These are phyloP conservation scores for Hormiphora californensis DNA, from an alignment of 37 sponge, comb jelly and placozoan genomes.

Conservation along the genomic window DNA sequence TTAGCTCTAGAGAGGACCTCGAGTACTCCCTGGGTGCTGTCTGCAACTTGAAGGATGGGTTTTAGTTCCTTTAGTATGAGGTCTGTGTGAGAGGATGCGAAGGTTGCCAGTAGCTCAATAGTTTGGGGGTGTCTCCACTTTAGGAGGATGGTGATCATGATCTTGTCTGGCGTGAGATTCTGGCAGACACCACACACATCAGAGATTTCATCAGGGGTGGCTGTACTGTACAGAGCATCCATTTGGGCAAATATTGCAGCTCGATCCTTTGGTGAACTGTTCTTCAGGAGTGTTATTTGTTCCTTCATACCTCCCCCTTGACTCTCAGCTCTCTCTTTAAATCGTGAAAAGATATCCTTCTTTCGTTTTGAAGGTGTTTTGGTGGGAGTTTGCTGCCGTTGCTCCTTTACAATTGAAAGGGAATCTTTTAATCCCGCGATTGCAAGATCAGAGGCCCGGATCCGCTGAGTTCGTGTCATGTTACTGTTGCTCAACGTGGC, in stretches of 20 bases:
- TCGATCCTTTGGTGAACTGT: background rate
- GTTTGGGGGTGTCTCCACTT: background rate
- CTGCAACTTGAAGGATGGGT: no score
- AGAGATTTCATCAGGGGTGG: background rate
- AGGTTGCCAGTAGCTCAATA: background rate
- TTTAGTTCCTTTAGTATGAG: background rate
- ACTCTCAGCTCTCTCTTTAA: constrained; percentile 13
- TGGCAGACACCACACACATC: background rate
- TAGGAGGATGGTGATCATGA: background rate
- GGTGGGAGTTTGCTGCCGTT: background rate
- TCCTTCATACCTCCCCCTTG: background rate
- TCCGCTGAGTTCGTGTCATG: constrained; percentile 21
- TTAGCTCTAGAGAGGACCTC: background rate
- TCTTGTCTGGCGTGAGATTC: background rate
- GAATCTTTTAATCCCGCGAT: constrained; percentile 30
- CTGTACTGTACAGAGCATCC: background rate
- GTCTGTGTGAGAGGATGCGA: background rate
- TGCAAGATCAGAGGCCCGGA: constrained; percentile 28
- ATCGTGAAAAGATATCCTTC: constrained; percentile 16
- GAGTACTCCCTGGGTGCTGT: no score
- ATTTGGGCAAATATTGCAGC: background rate
- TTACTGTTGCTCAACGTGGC: background rate
- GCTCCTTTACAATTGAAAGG: background rate
- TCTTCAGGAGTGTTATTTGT: background rate
- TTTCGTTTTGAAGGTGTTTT: constrained; percentile 30